These are phyloP conservation scores for Acanthurus tractus DNA, from an alignment of 2,797 vertebrate species.

Conservation along the genomic window DNA sequence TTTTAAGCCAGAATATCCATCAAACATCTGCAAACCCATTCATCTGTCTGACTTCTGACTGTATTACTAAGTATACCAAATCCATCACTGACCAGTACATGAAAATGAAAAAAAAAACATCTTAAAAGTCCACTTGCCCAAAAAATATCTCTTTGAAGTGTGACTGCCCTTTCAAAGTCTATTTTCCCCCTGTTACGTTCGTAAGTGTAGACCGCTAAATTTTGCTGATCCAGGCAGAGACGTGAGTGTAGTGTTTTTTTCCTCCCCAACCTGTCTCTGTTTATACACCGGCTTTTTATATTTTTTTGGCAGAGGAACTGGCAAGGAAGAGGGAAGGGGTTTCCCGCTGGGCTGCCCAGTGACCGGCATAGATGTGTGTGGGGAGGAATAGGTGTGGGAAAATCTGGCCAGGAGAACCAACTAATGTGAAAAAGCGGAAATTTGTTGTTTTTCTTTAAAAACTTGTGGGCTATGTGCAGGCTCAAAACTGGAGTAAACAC, in stretches of 20 bases:
- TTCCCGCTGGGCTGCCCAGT: constrained; percentile 45
- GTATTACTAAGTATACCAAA: not conserved
- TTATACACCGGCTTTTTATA: constrained; percentile 38
- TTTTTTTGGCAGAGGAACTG: constrained; percentile 36
- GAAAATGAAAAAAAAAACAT: constrained; percentile 5
- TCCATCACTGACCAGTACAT: constrained; percentile 18
- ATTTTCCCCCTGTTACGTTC: constrained; percentile 32
- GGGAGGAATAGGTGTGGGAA: not conserved
- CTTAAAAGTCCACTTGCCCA: constrained; percentile 3
- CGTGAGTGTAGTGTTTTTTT: constrained; percentile 27
- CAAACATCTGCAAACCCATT: constrained; percentile 8
- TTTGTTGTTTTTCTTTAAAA: not conserved
- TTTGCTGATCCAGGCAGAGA: constrained; percentile 50
- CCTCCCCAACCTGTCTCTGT: constrained; percentile 11
- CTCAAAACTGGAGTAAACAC: no score
- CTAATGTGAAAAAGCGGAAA: constrained; percentile 16
- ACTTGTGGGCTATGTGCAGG: no score
- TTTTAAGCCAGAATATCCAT: constrained; percentile 13
- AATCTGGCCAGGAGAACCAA: constrained; percentile 1
- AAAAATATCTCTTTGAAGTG: constrained; percentile 27
- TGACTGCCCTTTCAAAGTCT: constrained; percentile 4
- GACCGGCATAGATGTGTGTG: not conserved
- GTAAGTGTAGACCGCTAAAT: constrained; percentile 15
- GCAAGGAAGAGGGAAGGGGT: constrained; percentile 39
- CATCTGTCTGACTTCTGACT: constrained; percentile 2